Conservation (phyloP, 2,797 vertebrate species). For the Coregonus sp. region DNA sequence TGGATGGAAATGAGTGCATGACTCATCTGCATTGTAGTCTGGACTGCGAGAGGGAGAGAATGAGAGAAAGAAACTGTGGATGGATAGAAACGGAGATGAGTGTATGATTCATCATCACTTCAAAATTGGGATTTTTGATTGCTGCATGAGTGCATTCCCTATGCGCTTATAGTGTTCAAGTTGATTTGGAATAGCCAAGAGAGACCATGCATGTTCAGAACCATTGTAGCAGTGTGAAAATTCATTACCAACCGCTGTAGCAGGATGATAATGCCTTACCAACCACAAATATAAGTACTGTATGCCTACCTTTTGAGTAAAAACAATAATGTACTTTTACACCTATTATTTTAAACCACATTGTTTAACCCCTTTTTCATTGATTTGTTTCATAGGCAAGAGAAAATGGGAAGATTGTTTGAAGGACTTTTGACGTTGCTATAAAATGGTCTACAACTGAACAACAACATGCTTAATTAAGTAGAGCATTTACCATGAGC, state of each 20-base stretch:
- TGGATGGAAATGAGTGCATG: background rate
- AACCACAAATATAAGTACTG: background rate
- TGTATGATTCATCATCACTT: constrained; percentile 26
- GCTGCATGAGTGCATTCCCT: constrained; percentile 35
- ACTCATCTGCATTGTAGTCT: background rate
- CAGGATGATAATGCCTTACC: background rate
- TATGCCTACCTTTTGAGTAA: background rate
- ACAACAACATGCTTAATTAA: constrained; percentile 4
- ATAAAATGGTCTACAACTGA: no score
- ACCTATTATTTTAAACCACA: background rate
- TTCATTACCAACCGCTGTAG: constrained; percentile 9
- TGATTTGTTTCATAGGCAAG: constrained; percentile 60
- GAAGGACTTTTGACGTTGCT: constrained; percentile 35
- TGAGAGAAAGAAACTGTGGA: constrained; percentile 47
- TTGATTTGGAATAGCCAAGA: constrained; percentile 37
- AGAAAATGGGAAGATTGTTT: constrained; percentile 75
- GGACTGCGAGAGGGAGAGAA: constrained; percentile 22
- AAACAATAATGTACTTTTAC: background rate
- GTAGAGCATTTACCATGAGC: constrained; percentile 21
- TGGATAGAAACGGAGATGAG: constrained; percentile 52
- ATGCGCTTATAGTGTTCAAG: constrained; percentile 32
- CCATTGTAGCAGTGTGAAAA: constrained; percentile 11
- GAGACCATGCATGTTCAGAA: constrained; percentile 39
- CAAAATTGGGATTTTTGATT: constrained; percentile 41
- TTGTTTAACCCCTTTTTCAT: background rate